Percentiles rank a stretch among this genome's conserved stretches.
Evolutionary conservation across 2,113 vertebrate species (phyloP).

Genomic region (Percina caprodes): DNA sequence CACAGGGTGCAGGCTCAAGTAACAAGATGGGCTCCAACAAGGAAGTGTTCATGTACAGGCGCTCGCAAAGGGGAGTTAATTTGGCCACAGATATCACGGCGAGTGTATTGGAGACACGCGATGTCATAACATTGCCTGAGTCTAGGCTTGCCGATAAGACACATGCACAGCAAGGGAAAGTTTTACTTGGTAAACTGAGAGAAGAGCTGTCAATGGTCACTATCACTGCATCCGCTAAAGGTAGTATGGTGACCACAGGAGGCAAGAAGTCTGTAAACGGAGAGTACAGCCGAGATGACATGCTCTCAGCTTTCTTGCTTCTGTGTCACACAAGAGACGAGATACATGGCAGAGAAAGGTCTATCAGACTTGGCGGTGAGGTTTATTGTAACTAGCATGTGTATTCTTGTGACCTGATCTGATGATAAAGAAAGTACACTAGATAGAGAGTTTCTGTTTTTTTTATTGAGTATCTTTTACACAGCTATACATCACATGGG

Average conservation of each 20-base stretch:
- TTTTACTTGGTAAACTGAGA: slow-evolving; percentile 19
- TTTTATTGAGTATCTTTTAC: too few species aligned
- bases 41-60: slow-evolving; percentile 21
- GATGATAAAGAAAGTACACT: too few species aligned
- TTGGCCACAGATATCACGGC: neutral
- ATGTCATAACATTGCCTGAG: neutral
- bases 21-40: neutral
- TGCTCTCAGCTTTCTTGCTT: slow-evolving; percentile 22
- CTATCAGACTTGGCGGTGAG: neutral
- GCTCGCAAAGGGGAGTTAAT: neutral
- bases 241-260: neutral
- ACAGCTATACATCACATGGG: too few species aligned
- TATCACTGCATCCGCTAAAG: neutral
- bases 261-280: neutral
- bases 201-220: slow-evolving; percentile 18
- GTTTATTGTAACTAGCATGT: neutral
- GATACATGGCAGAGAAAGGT: neutral
- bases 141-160: neutral
- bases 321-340: slow-evolving; percentile 39
- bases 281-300: slow-evolving; percentile 31
- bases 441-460: too few species aligned
- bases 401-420: neutral
- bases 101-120: neutral
- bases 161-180: slow-evolving; percentile 19
- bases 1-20: neutral